Evolutionary conservation across 37 sponge, comb jelly and placozoan genomes (phyloP).

Genomic region (Axinella damicornis): DNA sequence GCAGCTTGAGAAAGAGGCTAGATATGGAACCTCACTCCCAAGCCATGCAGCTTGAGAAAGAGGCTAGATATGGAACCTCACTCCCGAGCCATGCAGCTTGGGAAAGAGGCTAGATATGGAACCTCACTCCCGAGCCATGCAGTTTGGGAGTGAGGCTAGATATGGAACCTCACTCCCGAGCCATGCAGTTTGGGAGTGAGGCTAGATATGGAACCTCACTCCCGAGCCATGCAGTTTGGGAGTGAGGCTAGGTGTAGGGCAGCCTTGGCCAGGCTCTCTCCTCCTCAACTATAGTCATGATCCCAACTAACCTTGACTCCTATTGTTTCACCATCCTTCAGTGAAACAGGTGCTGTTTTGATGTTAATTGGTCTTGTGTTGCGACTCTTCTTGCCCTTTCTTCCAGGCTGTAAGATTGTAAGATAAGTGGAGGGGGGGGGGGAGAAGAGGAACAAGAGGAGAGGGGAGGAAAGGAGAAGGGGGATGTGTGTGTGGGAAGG

Average conservation of each 20-base stretch:
- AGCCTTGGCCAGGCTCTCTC: too few relatives aligned
- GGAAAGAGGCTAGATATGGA: too few relatives aligned
- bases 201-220: neutral
- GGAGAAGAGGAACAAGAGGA: neutral
- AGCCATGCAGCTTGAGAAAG: too few relatives aligned
- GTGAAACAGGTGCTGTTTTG: constrained; percentile 63
- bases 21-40: too few relatives aligned
- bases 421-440: neutral
- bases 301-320: constrained; percentile 77
- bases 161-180: neutral
- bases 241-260: too few relatives aligned
- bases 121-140: too few relatives aligned
- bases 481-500: neutral
- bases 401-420: neutral
- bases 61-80: too few relatives aligned
- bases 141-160: neutral
- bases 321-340: constrained; percentile 83
- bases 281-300: too few relatives aligned
- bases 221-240: neutral
- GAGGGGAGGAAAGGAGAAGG: neutral
- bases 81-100: too few relatives aligned
- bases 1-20: too few relatives aligned
- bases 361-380: constrained; percentile 35
- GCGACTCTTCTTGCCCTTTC: neutral
- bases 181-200: neutral